A percentile compares a stretch with the other conserved stretches of the same genome.
Evolutionary conservation across 2,113 vertebrate genomes (phyloP).

Genomic region (Atherinomorus stipes): DNA sequence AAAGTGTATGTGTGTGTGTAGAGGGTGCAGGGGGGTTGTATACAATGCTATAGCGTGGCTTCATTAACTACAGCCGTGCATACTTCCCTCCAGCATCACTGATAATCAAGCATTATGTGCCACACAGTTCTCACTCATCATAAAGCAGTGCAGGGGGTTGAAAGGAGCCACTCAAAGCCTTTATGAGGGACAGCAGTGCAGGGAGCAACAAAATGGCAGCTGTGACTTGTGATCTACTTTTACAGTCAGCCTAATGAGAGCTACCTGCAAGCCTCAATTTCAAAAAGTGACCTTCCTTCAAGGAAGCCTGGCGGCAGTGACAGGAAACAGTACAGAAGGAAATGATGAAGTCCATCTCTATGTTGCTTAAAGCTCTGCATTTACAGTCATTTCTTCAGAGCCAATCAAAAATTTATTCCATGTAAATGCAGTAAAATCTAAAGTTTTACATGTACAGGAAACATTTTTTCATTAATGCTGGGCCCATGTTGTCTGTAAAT

Average conservation of each 20-base stretch:
- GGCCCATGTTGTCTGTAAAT: neutral
- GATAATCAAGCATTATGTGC: neutral
- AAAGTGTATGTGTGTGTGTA: too few species aligned
- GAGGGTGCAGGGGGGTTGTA: too few species aligned
- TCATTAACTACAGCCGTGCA: neutral
- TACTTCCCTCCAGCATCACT: too few species aligned
- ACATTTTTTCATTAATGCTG: neutral
- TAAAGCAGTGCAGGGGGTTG: neutral
- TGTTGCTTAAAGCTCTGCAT: conserved; percentile 23
- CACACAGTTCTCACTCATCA: neutral
- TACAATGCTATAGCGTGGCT: neutral
- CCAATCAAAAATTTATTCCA: conserved; percentile 19
- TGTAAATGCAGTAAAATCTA: conserved; percentile 8
- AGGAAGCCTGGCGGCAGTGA: conserved; percentile 29
- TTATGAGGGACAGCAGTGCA: neutral
- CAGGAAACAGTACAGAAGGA: conserved; percentile 33
- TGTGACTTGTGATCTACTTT: conserved; percentile 27
- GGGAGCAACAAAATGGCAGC: conserved; percentile 33
- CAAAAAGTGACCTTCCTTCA: conserved; percentile 22
- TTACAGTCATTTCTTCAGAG: too few species aligned
- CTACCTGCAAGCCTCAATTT: conserved; percentile 23
- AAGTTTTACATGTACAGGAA: neutral
- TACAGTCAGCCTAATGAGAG: conserved; percentile 29
- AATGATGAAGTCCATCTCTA: conserved; percentile 14
- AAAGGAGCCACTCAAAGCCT: conserved; percentile 5